Evolutionary conservation across 2,797 vertebrate genomes (phyloP).

Genomic region (Coracias cyanogaster): DNA sequence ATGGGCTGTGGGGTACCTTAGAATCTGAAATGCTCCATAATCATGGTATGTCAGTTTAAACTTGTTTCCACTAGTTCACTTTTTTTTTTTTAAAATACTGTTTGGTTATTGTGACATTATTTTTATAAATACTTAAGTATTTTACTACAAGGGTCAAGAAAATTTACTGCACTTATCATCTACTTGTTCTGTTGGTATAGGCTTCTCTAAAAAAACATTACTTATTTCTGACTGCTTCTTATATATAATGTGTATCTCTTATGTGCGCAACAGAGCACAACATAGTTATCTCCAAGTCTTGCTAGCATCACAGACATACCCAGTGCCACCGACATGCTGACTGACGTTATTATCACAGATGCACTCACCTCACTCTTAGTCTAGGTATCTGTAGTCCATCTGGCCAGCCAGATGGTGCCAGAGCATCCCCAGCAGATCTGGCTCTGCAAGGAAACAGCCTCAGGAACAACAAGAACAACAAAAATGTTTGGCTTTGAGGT

Average conservation of each 20-base stretch:
- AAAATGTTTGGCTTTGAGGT: background rate
- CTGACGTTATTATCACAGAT: accelerated
- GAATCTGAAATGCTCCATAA: background rate
- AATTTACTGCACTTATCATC: background rate
- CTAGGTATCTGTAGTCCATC: background rate
- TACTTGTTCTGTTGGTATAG: background rate
- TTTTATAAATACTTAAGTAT: background rate
- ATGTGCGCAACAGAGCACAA: background rate
- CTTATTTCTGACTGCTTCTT: background rate
- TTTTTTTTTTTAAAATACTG: accelerated
- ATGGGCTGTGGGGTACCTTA: background rate
- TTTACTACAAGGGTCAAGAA: background rate
- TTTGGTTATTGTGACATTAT: background rate
- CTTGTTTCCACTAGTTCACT: background rate
- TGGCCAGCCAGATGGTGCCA: conserved; percentile 6
- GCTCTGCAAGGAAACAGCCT: background rate
- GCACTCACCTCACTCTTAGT: background rate
- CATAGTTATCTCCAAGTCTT: accelerated
- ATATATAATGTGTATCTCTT: accelerated
- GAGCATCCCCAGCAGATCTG: background rate
- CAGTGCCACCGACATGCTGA: background rate
- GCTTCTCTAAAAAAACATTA: background rate
- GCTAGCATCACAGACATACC: accelerated
- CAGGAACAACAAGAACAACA: background rate
- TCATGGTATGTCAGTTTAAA: background rate